Evolutionary conservation across 2,888 invertebrate genomes (phyloP), one percentile per base, ranked within the genome.

Genomic region (Galerucella calmariensis): DNA sequence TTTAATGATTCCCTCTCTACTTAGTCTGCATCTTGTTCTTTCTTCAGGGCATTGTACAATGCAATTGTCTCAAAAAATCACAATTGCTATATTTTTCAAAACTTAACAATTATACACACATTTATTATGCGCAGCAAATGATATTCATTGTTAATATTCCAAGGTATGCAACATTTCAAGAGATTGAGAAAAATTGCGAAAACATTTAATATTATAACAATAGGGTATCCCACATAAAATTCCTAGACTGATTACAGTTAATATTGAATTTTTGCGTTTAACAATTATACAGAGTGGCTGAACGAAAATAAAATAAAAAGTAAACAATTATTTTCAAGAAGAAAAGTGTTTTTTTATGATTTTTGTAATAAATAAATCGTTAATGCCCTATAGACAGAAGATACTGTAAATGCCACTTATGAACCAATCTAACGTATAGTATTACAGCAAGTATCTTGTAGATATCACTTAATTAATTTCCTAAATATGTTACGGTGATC

Each of bases 101-200:
- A 67, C 35, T 14, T 41, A 59, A 61, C 4, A 2, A 35, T 69
- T 61, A 56, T n/a, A 24, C n/a, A 69, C 27, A 61, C 2, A 53
- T 41, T 69, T 48, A 61, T 69, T 27, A 53, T 44, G 24, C 20
- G 14, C 59, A 61, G 59, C 59, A 69, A 69, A 61, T 69, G 61
- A 61, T 53, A 46, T 61, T n/a, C 48, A 69, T 68, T 68, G 41
- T 58, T 48, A 69, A 20, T 67, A 67, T 69, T 69, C 44, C 69
- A 69, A 69, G 69, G 69, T 44, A 48, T 24, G 69, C 69, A 69
- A 48, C 69, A 69, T 69, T 61, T 24, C 69, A 69, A 14, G 69
- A 46, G 69, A 61, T 44, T 12, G 41, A 69, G 61, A 69, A 69
- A 67, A 69, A 61, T 69, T 69, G 69, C 69, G 61, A 69, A 69